Conservation (phyloP, 2,797 vertebrate genomes). For the Heterohyrax brucei region DNA sequence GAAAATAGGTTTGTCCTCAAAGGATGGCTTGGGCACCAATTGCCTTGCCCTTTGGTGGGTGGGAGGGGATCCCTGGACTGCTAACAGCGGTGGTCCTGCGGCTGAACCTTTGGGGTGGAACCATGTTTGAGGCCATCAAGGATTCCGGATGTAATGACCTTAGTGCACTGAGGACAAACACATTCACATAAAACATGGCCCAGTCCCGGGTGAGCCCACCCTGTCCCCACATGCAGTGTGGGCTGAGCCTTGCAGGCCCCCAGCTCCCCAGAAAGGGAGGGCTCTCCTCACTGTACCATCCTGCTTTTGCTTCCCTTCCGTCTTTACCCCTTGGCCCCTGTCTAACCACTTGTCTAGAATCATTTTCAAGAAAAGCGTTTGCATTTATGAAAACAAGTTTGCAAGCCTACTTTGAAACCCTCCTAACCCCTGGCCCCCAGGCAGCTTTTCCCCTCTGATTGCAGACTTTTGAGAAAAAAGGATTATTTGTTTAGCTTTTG, state of each 20-base stretch:
- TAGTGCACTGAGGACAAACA: neutral
- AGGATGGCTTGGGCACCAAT: neutral
- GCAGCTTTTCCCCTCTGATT: neutral
- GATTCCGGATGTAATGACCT: neutral
- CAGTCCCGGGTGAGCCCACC: rapidly evolving
- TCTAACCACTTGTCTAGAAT: neutral
- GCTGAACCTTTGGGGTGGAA: neutral
- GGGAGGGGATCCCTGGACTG: neutral
- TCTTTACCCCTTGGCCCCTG: neutral
- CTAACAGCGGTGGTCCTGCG: rapidly evolving
- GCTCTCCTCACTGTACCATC: neutral
- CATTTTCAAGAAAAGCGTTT: neutral
- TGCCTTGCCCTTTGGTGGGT: neutral
- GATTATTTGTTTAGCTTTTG: neutral
- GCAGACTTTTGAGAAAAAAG: neutral
- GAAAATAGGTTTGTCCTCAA: neutral
- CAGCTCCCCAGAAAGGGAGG: neutral
- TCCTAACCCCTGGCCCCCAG: neutral
- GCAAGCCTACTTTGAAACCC: neutral
- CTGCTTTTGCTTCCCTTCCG: neutral
- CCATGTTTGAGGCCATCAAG: too few species aligned
- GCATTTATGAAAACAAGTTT: neutral
- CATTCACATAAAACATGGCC: neutral
- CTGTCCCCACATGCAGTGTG: neutral
- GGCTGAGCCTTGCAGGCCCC: neutral